A percentile compares a stretch with the other conserved stretches of the same genome.
Evolutionary conservation across 2,113 vertebrate species (phyloP).

Genomic region (Rattus norvegicus): DNA sequence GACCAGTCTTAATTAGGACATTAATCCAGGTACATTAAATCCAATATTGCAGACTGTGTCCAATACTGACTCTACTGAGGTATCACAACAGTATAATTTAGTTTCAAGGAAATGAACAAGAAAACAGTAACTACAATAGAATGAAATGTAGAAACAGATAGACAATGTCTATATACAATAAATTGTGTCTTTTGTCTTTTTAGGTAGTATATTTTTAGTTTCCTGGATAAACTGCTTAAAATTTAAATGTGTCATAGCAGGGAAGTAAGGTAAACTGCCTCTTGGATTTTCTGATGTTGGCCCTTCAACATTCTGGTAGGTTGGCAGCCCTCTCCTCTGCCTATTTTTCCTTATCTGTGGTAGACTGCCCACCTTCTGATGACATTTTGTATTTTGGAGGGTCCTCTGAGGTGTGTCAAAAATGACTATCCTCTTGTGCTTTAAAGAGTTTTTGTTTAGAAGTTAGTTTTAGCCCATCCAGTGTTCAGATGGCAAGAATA

Average conservation of each 20-base stretch:
- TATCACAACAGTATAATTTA: neutral
- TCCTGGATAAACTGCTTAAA: slow-evolving; percentile 26
- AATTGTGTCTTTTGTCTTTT: neutral
- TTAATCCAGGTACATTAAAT: neutral
- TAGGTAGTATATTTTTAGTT: slow-evolving; percentile 19
- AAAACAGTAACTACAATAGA: neutral
- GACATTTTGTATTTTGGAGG: neutral
- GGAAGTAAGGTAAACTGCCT: neutral
- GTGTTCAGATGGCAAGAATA: neutral
- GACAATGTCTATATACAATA: neutral
- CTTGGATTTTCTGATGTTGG: slow-evolving; percentile 28
- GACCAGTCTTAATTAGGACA: neutral
- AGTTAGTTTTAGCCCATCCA: slow-evolving; percentile 45
- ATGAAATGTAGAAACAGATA: slow-evolving; percentile 13
- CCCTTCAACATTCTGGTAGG: neutral
- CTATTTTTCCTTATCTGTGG: slow-evolving; percentile 27
- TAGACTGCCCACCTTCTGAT: neutral
- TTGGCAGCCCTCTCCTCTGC: neutral
- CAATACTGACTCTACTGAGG: neutral
- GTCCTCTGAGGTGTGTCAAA: neutral
- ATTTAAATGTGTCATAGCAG: slow-evolving; percentile 21
- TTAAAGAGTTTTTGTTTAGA: slow-evolving; percentile 33
- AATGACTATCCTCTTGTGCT: neutral
- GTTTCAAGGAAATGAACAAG: neutral
- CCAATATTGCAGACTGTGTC: slow-evolving; percentile 1